Percentiles rank a stretch among this genome's conserved stretches.
Conservation (phyloP, 2,888 invertebrate genomes). For the Caenorhabditis afra region DNA sequence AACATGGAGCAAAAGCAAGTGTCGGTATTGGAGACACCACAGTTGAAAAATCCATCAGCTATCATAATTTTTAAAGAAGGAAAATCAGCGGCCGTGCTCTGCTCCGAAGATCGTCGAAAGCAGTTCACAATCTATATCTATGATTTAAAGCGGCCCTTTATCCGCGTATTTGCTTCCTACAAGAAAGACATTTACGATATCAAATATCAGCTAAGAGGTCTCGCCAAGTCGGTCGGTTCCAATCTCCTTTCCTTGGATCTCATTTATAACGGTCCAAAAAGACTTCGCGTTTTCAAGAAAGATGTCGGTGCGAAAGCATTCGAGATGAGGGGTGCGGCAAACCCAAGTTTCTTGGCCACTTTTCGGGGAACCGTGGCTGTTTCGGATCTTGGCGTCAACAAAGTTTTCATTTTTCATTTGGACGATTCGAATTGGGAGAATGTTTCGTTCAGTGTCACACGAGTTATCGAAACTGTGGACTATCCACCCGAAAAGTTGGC, state of each 20-base stretch:
- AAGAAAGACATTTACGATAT: slow-evolving; percentile 8
- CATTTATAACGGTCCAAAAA: background rate
- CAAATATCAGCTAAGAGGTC: slow-evolving; percentile 20
- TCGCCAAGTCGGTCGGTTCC: slow-evolving; percentile 24
- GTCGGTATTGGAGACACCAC: background rate
- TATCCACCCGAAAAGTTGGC: background rate
- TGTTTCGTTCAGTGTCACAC: background rate
- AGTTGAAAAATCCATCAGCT: slow-evolving; percentile 25
- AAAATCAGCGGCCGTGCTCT: slow-evolving; percentile 19
- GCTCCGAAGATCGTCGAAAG: background rate
- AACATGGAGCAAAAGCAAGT: background rate
- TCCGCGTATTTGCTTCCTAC: slow-evolving; percentile 4
- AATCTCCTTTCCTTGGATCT: slow-evolving; percentile 31
- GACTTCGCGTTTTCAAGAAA: slow-evolving; percentile 31
- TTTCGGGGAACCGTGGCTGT: slow-evolving; percentile 29
- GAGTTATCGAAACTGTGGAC: slow-evolving; percentile 16
- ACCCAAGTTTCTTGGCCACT: slow-evolving; percentile 36
- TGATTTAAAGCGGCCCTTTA: background rate
- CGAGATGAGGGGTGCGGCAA: background rate
- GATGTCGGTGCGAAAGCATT: slow-evolving; percentile 20
- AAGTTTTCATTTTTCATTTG: slow-evolving; percentile 27
- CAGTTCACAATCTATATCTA: slow-evolving; percentile 18
- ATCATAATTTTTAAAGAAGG: slow-evolving; percentile 31
- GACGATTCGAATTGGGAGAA: slow-evolving; percentile 33
- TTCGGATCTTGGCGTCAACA: slow-evolving; percentile 41